These are phyloP conservation scores for Lepetodrilus schrolli DNA, from an alignment of 2,888 invertebrate species.

Conservation along the genomic window DNA sequence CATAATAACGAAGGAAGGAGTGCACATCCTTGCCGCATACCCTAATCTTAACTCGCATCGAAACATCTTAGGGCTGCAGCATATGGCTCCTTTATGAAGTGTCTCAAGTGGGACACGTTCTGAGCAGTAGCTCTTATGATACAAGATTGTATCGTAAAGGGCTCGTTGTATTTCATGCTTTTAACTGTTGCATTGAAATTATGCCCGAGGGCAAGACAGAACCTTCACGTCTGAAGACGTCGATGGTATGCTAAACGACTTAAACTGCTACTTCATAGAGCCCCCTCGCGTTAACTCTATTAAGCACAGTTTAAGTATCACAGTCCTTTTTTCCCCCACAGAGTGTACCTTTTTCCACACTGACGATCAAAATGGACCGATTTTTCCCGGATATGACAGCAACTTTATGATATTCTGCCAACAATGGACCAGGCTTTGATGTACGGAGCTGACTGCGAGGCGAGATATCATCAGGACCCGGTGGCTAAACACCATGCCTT, in stretches of 20 bases:
- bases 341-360: constrained; percentile 24
- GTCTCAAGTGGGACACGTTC: constrained; percentile 6
- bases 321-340: constrained; percentile 8
- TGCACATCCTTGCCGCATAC: constrained; percentile 1
- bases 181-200: constrained; percentile 20
- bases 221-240: constrained; percentile 10
- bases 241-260: constrained; percentile 20
- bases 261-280: constrained; percentile 24
- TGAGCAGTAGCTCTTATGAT: background rate
- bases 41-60: constrained; percentile 10
- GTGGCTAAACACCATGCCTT: constrained; percentile 13
- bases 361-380: constrained; percentile 25
- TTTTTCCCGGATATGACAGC: constrained; percentile 2
- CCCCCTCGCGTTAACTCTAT: constrained; percentile 18
- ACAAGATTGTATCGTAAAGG: constrained; percentile 21
- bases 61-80: constrained; percentile 9
- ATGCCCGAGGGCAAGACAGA: background rate
- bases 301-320: constrained; percentile 22
- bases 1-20: background rate
- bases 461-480: constrained; percentile 3
- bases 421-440: constrained; percentile 15
- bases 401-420: constrained; percentile 22
- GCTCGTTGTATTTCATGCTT: constrained; percentile 24
- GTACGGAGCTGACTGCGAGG: background rate
- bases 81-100: constrained; percentile 18